Conservation (phyloP, 1,140 invertebrate species). For the Lordiphosa clarofinis region DNA sequence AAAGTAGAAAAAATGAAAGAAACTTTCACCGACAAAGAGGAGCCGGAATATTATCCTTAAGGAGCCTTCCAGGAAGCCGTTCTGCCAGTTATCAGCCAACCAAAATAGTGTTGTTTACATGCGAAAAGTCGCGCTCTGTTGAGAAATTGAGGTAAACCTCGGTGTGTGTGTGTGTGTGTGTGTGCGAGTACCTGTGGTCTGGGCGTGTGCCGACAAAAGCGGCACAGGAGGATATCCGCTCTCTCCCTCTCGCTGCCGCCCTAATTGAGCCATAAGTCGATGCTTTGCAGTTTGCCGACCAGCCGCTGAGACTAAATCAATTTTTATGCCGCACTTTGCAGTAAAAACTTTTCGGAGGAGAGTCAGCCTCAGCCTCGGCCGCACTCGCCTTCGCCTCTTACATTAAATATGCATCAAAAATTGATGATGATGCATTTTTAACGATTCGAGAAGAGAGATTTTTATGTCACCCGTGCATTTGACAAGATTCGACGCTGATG, state of each 20-base stretch:
- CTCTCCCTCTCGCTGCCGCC: not conserved
- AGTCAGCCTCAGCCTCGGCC: not conserved
- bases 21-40: conserved; percentile 34
- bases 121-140: conserved; percentile 55
- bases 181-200: conserved; percentile 1
- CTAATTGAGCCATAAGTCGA: conserved; percentile 64
- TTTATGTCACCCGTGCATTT: conserved; percentile 66
- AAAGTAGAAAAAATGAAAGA: conserved; percentile 9
- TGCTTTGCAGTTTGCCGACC: conserved; percentile 42
- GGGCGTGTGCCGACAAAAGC: conserved; percentile 35
- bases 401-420: conserved; percentile 78
- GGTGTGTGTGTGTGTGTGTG: conserved; percentile 36
- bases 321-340: conserved; percentile 74
- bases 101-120: conserved; percentile 43
- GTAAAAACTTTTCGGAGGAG: conserved; percentile 41
- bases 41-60: conserved; percentile 4
- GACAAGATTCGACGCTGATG: conserved; percentile 50
- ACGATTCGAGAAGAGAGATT: conserved; percentile 66
- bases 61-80: conserved; percentile 44
- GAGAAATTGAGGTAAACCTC: conserved; percentile 15
- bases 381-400: conserved; percentile 40
- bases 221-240: not conserved
- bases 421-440: conserved; percentile 79
- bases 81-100: conserved; percentile 19
- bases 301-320: conserved; percentile 60